Evolutionary conservation across 2,113 vertebrate genomes (phyloP).

Genomic region (Trichomycterus rosablanca): DNA sequence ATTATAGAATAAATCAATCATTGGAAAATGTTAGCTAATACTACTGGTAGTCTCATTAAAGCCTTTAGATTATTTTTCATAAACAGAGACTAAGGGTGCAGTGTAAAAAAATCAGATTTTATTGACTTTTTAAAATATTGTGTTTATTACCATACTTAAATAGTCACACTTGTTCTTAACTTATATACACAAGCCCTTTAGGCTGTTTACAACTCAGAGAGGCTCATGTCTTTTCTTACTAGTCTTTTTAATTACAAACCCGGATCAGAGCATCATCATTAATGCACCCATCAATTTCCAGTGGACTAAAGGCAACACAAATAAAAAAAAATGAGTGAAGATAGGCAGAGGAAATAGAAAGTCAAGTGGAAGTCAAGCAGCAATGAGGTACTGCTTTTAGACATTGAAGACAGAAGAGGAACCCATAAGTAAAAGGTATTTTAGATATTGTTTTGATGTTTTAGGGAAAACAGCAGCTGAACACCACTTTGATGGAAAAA

Average conservation of each 20-base stretch:
- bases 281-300: slow-evolving; percentile 50
- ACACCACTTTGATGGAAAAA: too few species aligned
- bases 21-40: neutral
- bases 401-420: too few species aligned
- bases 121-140: too few species aligned
- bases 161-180: neutral
- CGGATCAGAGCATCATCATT: slow-evolving; percentile 48
- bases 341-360: slow-evolving; percentile 18
- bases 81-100: too few species aligned
- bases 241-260: slow-evolving; percentile 34
- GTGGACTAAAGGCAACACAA: slow-evolving; percentile 60
- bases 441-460: neutral
- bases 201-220: neutral
- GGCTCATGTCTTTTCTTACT: neutral
- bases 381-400: neutral
- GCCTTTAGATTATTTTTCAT: too few species aligned
- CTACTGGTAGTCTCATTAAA: too few species aligned
- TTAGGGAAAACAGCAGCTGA: too few species aligned
- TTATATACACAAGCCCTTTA: neutral
- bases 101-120: too few species aligned
- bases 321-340: slow-evolving; percentile 33
- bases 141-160: neutral
- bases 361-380: neutral
- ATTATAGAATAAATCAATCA: too few species aligned
- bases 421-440: too few species aligned